These are phyloP conservation scores for Mimas tiliae DNA, from an alignment of 2,888 invertebrate species.

Conservation along the genomic window DNA sequence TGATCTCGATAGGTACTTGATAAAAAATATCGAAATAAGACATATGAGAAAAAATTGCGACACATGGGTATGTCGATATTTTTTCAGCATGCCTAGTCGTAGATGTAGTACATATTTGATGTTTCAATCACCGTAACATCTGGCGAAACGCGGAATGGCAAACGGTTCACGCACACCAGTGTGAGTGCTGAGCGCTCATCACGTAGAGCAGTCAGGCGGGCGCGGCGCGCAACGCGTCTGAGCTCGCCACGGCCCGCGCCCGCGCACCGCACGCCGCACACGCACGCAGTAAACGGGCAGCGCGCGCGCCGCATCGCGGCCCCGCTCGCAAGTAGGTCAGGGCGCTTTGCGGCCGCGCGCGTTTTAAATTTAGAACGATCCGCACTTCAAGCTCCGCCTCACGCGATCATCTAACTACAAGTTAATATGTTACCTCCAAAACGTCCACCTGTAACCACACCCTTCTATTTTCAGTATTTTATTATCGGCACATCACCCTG, in stretches of 20 bases:
- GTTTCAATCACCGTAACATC: conserved; percentile 79
- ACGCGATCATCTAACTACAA: conserved; percentile 71
- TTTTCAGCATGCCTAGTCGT: background rate
- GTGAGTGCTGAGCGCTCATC: conserved; percentile 40
- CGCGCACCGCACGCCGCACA: conserved; percentile 43
- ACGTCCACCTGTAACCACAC: conserved; percentile 52
- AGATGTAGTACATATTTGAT: conserved; percentile 35
- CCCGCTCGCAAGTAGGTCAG: conserved; percentile 84
- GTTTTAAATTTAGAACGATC: conserved; percentile 84
- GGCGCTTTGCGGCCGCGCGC: conserved; percentile 83
- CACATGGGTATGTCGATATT: too few relatives aligned
- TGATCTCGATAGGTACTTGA: too few relatives aligned
- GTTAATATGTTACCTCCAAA: conserved; percentile 64
- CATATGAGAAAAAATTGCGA: too few relatives aligned
- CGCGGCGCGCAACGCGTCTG: conserved; percentile 34
- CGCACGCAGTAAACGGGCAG: conserved; percentile 65
- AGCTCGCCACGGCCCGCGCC: background rate
- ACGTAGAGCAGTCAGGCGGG: background rate
- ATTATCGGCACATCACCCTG: background rate
- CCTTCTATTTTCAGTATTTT: conserved; percentile 34
- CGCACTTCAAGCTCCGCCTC: conserved; percentile 80
- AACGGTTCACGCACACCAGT: conserved; percentile 73
- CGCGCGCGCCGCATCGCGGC: conserved; percentile 83
- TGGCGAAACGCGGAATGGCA: conserved; percentile 80
- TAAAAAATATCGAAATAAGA: too few relatives aligned